Conservation (phyloP, 2,888 invertebrate species). For the Acrobasis consociella region DNA sequence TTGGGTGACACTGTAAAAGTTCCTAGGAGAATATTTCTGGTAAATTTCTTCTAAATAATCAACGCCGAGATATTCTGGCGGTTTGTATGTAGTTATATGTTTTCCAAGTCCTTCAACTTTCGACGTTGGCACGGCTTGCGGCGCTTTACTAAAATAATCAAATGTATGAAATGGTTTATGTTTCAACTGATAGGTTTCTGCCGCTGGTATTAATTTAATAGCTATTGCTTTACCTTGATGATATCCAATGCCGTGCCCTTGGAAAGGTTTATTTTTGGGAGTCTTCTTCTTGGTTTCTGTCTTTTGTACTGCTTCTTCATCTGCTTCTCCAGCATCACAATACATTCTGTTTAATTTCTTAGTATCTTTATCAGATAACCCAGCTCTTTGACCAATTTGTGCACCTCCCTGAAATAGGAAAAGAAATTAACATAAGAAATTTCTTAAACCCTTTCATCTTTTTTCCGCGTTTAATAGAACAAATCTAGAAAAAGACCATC, state of each 20-base stretch:
- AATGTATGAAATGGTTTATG: slow-evolving; percentile 61
- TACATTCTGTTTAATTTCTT: slow-evolving; percentile 84
- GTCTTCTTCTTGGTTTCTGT: slow-evolving; percentile 50
- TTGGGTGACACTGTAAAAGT: background rate
- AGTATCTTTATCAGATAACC: slow-evolving; percentile 82
- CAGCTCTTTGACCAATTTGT: slow-evolving; percentile 81
- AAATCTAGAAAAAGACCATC: too few relatives aligned
- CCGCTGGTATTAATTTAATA: slow-evolving; percentile 66
- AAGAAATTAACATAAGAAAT: background rate
- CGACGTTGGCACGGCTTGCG: slow-evolving; percentile 62
- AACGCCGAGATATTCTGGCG: slow-evolving; percentile 30
- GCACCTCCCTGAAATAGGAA: slow-evolving; percentile 60
- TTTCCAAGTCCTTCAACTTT: slow-evolving; percentile 57
- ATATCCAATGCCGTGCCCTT: slow-evolving; percentile 74
- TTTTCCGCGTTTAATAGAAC: too few relatives aligned
- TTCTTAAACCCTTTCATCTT: too few relatives aligned
- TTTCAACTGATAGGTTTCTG: slow-evolving; percentile 58
- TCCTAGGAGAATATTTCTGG: background rate
- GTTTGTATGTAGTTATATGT: slow-evolving; percentile 49
- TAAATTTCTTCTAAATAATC: slow-evolving; percentile 27
- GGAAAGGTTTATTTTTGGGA: slow-evolving; percentile 67
- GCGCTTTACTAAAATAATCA: slow-evolving; percentile 75
- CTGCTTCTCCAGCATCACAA: slow-evolving; percentile 61
- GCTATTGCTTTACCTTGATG: slow-evolving; percentile 78
- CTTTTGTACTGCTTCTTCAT: slow-evolving; percentile 41